Evolutionary conservation across 2,797 vertebrate genomes (phyloP), one percentile per base, ranked within the genome.

Genomic region (Sorex maritimensis): DNA sequence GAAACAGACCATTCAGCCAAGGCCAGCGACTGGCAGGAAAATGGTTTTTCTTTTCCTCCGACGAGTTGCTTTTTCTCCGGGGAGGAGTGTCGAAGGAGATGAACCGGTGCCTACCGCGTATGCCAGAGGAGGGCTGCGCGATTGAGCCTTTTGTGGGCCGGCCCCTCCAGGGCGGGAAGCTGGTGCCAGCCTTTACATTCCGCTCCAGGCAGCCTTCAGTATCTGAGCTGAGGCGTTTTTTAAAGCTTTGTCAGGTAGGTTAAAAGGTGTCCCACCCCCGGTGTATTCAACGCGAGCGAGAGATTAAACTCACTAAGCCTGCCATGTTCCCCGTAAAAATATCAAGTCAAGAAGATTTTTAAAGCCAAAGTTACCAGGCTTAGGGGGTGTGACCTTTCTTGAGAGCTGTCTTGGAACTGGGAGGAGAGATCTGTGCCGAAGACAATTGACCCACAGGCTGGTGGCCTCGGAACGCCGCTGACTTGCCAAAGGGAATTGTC

Each of bases 281-380:
- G 74, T 94, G 90, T 86, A 81, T 94, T 84, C 69, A 88, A 87
- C 92, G 87, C 88, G 92, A 92, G 84, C 34, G 81, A 86, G 63
- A 95, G 88, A 74, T 87, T 92, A 95, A 95, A 96, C n/a, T 90
- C 92, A 19, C 81, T 95, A 95, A 97, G 91, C 63, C 46, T 73
- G 69, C 96, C 52, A 81, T 83, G 74, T 84, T 95, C 52, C n/a
- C 95, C 91, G 34, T 58, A 12, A 94, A 82, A 82, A 95, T 93
- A 95, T 94, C 92, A 96, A 96, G 92, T 96, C 34, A 28, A 1
- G 79, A 30, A 77, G 73, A 11, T 95, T 86, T 96, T 81, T 74
- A 74, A 79, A 24, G 82, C 88, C 80, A 52, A 71, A 83, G 91
- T 65, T 93, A 78, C 95, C 44, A 81, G 86, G 24, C 72, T 95